phyloP scores from a whole-genome alignment of 2,888 invertebrate species.

The Agrotis puta region DNA sequence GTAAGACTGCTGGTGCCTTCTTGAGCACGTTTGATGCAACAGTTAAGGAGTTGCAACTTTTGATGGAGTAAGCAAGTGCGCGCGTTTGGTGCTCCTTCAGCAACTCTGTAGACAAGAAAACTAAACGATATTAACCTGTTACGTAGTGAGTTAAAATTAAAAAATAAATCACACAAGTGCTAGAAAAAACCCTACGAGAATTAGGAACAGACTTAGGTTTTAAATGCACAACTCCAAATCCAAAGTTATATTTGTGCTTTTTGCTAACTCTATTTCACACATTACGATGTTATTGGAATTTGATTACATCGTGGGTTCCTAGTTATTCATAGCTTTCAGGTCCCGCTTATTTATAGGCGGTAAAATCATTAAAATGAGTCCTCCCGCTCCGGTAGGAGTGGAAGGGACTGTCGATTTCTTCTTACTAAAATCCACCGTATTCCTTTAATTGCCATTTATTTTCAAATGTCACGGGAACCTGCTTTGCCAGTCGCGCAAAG shows the following conservation, averaged over 20 bases:
- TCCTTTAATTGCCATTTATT: too few relatives aligned
- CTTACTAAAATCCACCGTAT: too few relatives aligned
- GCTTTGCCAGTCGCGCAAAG: too few relatives aligned
- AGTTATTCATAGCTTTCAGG: too few relatives aligned
- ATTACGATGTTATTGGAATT: background rate
- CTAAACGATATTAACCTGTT: background rate
- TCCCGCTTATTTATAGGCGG: too few relatives aligned
- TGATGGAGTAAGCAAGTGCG: conserved; percentile 98
- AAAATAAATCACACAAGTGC: background rate
- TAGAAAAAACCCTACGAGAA: background rate
- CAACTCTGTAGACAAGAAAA: conserved; percentile 91
- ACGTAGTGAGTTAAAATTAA: too few relatives aligned
- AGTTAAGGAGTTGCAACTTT: conserved; percentile 97
- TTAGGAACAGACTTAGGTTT: too few relatives aligned
- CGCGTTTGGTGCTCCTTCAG: conserved; percentile 96
- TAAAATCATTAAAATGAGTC: too few relatives aligned
- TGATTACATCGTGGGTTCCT: background rate
- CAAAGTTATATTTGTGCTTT: too few relatives aligned
- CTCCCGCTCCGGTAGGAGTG: too few relatives aligned
- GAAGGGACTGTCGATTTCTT: too few relatives aligned
- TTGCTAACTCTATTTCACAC: background rate
- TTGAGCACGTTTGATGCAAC: conserved; percentile 93
- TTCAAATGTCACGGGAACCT: too few relatives aligned
- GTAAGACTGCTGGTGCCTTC: conserved; percentile 83
- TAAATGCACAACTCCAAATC: background rate